Evolutionary conservation across 2,113 vertebrate species (phyloP).

Genomic region (Xiphorhynchus elegans): DNA sequence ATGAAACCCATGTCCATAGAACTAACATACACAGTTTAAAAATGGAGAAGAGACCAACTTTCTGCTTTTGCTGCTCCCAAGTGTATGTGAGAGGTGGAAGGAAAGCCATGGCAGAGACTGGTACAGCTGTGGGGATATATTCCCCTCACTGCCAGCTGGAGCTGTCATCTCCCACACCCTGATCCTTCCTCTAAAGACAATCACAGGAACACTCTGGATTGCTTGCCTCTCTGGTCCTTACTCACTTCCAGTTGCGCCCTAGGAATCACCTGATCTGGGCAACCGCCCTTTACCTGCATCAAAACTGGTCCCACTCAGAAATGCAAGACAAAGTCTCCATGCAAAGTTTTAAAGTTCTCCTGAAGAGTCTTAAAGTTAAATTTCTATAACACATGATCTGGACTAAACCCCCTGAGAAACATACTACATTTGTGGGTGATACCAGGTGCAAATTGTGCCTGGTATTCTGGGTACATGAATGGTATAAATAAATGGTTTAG

Average conservation of each 20-base stretch:
- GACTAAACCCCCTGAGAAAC: not conserved
- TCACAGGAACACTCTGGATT: not conserved
- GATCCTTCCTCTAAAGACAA: not conserved
- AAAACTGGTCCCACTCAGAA: not conserved
- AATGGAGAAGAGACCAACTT: not conserved
- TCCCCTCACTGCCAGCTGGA: not conserved
- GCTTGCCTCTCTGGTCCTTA: not conserved
- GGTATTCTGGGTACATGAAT: not conserved
- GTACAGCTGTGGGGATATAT: not conserved
- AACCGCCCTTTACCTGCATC: not conserved
- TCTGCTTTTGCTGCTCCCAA: not conserved
- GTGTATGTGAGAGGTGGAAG: not conserved
- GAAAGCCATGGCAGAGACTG: not conserved
- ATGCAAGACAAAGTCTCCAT: not conserved
- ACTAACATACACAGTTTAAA: not conserved
- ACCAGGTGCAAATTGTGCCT: not conserved
- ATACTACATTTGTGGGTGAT: not conserved
- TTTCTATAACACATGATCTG: not conserved
- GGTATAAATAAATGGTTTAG: not conserved
- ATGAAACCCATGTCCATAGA: not conserved
- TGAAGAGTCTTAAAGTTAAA: not conserved
- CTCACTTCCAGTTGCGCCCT: not conserved
- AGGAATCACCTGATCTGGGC: not conserved
- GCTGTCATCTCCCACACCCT: not conserved
- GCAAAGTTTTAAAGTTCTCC: not conserved